These are phyloP conservation scores for Hirtodrosophila histrioides DNA, from an alignment of 2,888 invertebrate genomes.

Conservation along the genomic window DNA sequence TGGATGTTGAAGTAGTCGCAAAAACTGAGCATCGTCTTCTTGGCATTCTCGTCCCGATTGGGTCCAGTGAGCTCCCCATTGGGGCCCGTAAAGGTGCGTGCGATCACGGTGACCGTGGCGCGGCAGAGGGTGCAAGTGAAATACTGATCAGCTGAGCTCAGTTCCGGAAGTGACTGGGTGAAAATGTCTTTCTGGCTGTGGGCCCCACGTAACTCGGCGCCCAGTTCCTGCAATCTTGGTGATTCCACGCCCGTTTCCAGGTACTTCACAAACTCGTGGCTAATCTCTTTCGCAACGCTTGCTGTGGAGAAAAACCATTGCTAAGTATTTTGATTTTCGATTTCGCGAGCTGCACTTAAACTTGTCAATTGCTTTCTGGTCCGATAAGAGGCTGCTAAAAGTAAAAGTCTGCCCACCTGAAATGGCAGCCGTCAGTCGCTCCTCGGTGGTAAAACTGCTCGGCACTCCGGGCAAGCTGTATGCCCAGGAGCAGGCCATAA, in stretches of 20 bases:
- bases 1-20: constrained; percentile 87
- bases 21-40: constrained; percentile 83
- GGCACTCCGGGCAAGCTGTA: constrained; percentile 56
- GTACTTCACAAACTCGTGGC: constrained; percentile 74
- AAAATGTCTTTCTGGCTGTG: constrained; percentile 70
- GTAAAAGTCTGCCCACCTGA: constrained; percentile 59
- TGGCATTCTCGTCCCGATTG: constrained; percentile 78
- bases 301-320: constrained; percentile 47
- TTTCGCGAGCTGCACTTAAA: constrained; percentile 28
- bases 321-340: constrained; percentile 2
- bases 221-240: constrained; percentile 56
- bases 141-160: constrained; percentile 68
- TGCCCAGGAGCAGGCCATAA: constrained; percentile 36
- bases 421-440: constrained; percentile 56
- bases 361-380: constrained; percentile 14
- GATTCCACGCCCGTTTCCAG: constrained; percentile 72
- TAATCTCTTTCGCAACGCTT: constrained; percentile 73
- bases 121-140: constrained; percentile 80
- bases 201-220: constrained; percentile 61
- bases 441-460: constrained; percentile 47
- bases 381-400: constrained; percentile 9
- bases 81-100: constrained; percentile 84
- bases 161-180: constrained; percentile 63
- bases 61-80: constrained; percentile 83
- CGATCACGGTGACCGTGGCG: constrained; percentile 69